Evolutionary conservation across 2,797 vertebrate genomes (phyloP).

Genomic region (Spinus olivaceus): DNA sequence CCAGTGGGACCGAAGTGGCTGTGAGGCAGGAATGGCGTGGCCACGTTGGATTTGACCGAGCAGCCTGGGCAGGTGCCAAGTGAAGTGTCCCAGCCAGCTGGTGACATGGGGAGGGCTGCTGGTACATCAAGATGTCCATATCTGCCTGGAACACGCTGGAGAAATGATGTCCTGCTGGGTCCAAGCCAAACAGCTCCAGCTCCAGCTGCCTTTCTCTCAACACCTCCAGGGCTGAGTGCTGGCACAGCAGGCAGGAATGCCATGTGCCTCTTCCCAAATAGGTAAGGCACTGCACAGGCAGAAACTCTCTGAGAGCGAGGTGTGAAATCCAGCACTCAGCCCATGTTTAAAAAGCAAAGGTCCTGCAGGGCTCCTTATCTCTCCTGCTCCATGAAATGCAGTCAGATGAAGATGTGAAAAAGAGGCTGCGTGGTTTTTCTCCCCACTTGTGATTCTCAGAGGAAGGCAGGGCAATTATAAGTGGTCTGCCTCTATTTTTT

Average conservation of each 20-base stretch:
- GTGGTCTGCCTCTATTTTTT: neutral
- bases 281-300: neutral
- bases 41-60: rapidly evolving
- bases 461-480: neutral
- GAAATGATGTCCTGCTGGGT: neutral
- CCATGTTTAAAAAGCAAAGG: neutral
- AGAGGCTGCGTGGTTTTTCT: rapidly evolving
- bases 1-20: rapidly evolving
- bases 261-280: neutral
- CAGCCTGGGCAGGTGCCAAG: neutral
- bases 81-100: neutral
- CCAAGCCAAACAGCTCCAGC: neutral
- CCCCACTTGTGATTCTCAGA: neutral
- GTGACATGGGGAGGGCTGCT: neutral
- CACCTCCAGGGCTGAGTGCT: neutral
- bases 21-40: neutral
- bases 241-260: neutral
- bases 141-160: neutral
- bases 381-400: neutral
- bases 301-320: neutral
- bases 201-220: neutral
- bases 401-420: neutral
- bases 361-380: neutral
- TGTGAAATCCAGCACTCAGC: neutral
- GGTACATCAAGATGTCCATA: neutral